Conservation (phyloP, 2,113 vertebrate species). For the Tor tambroides region DNA sequence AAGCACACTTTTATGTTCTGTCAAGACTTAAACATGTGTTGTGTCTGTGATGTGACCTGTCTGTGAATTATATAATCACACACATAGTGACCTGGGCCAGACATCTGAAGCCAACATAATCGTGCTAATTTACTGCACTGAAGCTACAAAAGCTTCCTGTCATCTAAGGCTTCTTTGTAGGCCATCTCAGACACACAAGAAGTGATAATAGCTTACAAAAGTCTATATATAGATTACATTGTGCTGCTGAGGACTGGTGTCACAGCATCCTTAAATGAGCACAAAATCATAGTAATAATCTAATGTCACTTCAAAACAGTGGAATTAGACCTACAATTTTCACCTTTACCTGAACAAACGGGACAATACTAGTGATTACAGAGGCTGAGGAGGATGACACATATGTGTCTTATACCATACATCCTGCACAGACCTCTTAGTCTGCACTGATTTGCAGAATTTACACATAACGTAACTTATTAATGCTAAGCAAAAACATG, state of each 20-base stretch:
- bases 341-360: neutral
- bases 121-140: neutral
- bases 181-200: neutral
- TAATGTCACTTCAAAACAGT: neutral
- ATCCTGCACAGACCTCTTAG: neutral
- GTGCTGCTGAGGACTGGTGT: neutral
- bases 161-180: neutral
- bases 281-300: neutral
- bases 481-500: neutral
- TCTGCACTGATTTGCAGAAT: neutral
- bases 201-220: conserved; percentile 1
- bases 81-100: neutral
- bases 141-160: neutral
- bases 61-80: neutral
- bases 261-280: neutral
- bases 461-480: neutral
- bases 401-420: neutral
- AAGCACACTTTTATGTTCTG: neutral
- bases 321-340: neutral
- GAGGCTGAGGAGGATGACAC: neutral
- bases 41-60: neutral
- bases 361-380: neutral
- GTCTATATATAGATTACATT: conserved; percentile 12
- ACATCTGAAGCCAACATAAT: neutral
- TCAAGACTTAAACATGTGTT: neutral